Evolutionary conservation across 30 jellyfish, hydroid and myxozoan species (phyloP).

Genomic region (Hydractinia echinata): DNA sequence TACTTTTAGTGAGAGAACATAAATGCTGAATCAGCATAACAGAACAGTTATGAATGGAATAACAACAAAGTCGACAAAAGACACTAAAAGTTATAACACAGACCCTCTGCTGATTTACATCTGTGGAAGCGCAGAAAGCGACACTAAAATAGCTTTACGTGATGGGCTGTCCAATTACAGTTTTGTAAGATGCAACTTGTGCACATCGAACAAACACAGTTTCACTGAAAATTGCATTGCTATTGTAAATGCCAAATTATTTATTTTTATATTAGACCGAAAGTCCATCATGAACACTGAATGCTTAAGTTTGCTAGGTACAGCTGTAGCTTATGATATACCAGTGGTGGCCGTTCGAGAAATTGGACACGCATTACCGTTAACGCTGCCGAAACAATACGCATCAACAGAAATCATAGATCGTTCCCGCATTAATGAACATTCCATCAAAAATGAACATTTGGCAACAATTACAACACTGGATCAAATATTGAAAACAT

Average conservation of each 20-base stretch:
- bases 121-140: slow-evolving; percentile 2
- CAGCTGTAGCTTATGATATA: slow-evolving; percentile 71
- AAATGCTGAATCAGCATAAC: no score
- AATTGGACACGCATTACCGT: slow-evolving; percentile 49
- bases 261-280: slow-evolving; percentile 55
- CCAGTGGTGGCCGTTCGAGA: slow-evolving; percentile 74
- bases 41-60: no score
- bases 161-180: slow-evolving; percentile 47
- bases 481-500: neutral
- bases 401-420: slow-evolving; percentile 70
- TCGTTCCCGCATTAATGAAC: slow-evolving; percentile 10
- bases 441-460: neutral
- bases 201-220: slow-evolving; percentile 40
- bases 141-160: slow-evolving; percentile 14
- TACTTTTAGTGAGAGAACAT: no score
- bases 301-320: slow-evolving; percentile 77
- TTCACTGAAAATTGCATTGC: slow-evolving; percentile 59
- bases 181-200: slow-evolving; percentile 52
- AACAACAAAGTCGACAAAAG: no score
- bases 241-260: slow-evolving; percentile 56
- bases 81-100: no score
- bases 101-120: neutral
- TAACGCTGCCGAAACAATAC: slow-evolving; percentile 49
- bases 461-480: slow-evolving; percentile 31
- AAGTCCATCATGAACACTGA: slow-evolving; percentile 39